These are phyloP conservation scores for Trachelus iudaicus DNA, from an alignment of 2,888 invertebrate genomes.

Conservation along the genomic window DNA sequence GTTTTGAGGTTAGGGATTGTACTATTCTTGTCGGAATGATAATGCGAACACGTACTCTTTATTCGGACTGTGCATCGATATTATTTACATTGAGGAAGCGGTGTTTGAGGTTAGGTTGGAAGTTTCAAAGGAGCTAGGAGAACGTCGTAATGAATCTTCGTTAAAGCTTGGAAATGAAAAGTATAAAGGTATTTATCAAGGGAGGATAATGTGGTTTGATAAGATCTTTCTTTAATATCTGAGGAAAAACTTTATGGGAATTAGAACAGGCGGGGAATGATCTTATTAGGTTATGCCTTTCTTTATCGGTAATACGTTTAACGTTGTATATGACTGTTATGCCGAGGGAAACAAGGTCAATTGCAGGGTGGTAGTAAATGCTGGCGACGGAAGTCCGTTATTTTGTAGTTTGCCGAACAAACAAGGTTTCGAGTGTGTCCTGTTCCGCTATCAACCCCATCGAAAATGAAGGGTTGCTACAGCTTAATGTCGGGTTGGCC, in stretches of 20 bases:
- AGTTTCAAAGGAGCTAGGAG: conserved; percentile 26
- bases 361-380: not conserved
- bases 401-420: conserved; percentile 32
- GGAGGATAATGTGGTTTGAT: not conserved
- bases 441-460: not conserved
- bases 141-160: conserved; percentile 43
- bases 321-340: not conserved
- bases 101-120: conserved; percentile 4
- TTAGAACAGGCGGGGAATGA: not conserved
- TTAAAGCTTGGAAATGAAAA: conserved; percentile 21
- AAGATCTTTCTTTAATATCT: not conserved
- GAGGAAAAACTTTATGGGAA: not conserved
- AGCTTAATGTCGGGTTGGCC: conserved; percentile 39
- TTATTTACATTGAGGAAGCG: conserved; percentile 12
- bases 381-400: conserved; percentile 19
- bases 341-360: not conserved
- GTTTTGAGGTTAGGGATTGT: not conserved
- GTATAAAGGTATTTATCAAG: not conserved
- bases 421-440: conserved; percentile 28
- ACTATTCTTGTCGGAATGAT: not conserved
- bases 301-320: not conserved
- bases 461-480: conserved; percentile 36
- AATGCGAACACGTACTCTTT: not conserved
- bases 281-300: not conserved
- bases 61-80: not conserved